Evolutionary conservation across 2,797 vertebrate species (phyloP).

Genomic region (Betta splendens): DNA sequence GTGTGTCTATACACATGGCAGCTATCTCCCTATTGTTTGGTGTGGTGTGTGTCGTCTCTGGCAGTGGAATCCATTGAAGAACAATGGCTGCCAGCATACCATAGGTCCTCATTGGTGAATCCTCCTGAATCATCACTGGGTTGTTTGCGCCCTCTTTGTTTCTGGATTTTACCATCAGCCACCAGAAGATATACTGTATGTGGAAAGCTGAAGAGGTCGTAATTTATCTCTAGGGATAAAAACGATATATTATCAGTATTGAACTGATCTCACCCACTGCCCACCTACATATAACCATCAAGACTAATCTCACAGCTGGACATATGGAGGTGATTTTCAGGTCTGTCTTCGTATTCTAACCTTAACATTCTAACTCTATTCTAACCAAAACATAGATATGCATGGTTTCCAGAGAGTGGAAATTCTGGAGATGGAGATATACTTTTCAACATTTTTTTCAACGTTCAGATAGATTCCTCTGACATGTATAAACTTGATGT

Average conservation of each 20-base stretch:
- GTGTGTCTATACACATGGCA: conserved; percentile 1
- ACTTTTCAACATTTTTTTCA: no score
- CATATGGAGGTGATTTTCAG: not conserved
- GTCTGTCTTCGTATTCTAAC: no score
- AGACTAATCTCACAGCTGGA: not conserved
- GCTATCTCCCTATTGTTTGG: conserved; percentile 6
- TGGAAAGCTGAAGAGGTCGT: no score
- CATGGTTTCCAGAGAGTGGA: no score
- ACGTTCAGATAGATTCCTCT: not conserved
- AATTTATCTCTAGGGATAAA: no score
- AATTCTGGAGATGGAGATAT: no score
- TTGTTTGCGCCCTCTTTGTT: conserved; percentile 18
- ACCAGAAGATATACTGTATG: conserved; percentile 3
- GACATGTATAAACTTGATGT: no score
- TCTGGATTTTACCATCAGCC: conserved; percentile 10
- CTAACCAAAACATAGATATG: no score
- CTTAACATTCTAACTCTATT: no score
- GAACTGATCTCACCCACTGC: no score
- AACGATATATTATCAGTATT: no score
- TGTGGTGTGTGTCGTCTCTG: conserved; percentile 18
- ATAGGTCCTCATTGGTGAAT: conserved; percentile 19
- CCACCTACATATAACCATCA: not conserved
- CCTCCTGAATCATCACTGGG: conserved; percentile 26
- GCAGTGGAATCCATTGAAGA: conserved; percentile 7
- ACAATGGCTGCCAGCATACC: conserved; percentile 35